A percentile compares a stretch with the other conserved stretches of the same genome.
Conservation (phyloP, 2,888 invertebrate genomes). For the Cosmopolites sordidus region DNA sequence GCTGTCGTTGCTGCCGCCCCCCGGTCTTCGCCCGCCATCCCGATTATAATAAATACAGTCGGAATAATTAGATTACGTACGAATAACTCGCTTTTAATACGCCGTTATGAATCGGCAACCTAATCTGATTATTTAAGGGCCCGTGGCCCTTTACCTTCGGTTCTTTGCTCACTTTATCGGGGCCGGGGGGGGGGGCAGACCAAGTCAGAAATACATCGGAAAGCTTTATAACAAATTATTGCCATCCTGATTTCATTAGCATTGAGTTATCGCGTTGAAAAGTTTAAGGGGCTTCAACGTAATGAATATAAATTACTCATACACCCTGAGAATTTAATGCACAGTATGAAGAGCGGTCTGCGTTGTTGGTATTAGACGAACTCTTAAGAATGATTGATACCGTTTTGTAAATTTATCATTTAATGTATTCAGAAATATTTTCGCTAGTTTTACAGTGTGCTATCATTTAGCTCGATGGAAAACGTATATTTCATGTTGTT, state of each 20-base stretch:
- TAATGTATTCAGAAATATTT: too few relatives aligned
- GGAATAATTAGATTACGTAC: slow-evolving; percentile 49
- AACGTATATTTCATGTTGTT: too few relatives aligned
- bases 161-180: slow-evolving; percentile 20
- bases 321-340: slow-evolving; percentile 1
- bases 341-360: background rate
- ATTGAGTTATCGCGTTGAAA: slow-evolving; percentile 12
- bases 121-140: slow-evolving; percentile 37
- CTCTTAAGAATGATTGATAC: slow-evolving; percentile 2
- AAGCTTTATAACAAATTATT: slow-evolving; percentile 25
- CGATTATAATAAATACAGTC: slow-evolving; percentile 46
- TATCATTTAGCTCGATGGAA: too few relatives aligned
- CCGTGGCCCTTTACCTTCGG: slow-evolving; percentile 11
- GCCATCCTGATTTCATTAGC: slow-evolving; percentile 19
- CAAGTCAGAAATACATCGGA: slow-evolving; percentile 10
- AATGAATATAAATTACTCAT: slow-evolving; percentile 11
- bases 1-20: background rate
- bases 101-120: slow-evolving; percentile 44
- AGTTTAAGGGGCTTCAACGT: slow-evolving; percentile 7
- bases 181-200: background rate
- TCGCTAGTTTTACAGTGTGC: too few relatives aligned
- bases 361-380: background rate
- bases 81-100: slow-evolving; percentile 48
- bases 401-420: background rate
- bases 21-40: too few relatives aligned